These are phyloP conservation scores for Andrena flavipes DNA, from an alignment of 2,888 invertebrate genomes.

Conservation along the genomic window DNA sequence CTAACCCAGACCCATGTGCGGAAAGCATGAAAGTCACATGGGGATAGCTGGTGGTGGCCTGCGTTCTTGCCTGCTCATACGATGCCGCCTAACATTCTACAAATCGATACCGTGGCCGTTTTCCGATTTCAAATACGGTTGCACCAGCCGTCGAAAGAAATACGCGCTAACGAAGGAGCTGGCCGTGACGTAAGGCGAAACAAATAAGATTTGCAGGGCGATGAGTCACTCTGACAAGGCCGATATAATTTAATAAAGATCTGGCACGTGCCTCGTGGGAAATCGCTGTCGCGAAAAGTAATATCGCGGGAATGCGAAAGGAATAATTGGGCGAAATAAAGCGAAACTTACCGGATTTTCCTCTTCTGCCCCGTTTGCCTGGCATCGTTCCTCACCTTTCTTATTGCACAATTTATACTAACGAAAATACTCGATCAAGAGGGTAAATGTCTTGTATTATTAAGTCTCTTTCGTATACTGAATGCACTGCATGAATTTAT, in stretches of 20 bases:
- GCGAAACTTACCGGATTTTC: slow-evolving; percentile 88
- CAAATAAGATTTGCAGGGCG: slow-evolving; percentile 61
- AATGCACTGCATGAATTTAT: slow-evolving; percentile 90
- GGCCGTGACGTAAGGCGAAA: slow-evolving; percentile 59
- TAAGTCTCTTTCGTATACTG: slow-evolving; percentile 90
- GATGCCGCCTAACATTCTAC: slow-evolving; percentile 6
- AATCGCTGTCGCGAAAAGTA: neutral
- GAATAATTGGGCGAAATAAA: slow-evolving; percentile 1
- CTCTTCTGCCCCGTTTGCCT: slow-evolving; percentile 90
- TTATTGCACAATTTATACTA: slow-evolving; percentile 87
- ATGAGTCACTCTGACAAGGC: slow-evolving; percentile 65
- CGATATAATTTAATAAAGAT: slow-evolving; percentile 60
- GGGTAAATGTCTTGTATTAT: slow-evolving; percentile 91
- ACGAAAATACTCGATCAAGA: slow-evolving; percentile 91
- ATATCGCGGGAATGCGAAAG: neutral
- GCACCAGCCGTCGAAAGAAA: neutral
- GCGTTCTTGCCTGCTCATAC: neutral
- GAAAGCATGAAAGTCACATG: slow-evolving; percentile 78
- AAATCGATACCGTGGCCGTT: slow-evolving; percentile 26
- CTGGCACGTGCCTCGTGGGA: slow-evolving; percentile 23
- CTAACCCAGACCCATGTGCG: slow-evolving; percentile 61
- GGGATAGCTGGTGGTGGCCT: slow-evolving; percentile 42
- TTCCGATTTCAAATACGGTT: neutral
- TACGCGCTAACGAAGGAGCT: neutral
- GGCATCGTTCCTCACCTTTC: slow-evolving; percentile 88